These are phyloP conservation scores for Molorchus minor DNA, from an alignment of 2,888 invertebrate species.

Conservation along the genomic window DNA sequence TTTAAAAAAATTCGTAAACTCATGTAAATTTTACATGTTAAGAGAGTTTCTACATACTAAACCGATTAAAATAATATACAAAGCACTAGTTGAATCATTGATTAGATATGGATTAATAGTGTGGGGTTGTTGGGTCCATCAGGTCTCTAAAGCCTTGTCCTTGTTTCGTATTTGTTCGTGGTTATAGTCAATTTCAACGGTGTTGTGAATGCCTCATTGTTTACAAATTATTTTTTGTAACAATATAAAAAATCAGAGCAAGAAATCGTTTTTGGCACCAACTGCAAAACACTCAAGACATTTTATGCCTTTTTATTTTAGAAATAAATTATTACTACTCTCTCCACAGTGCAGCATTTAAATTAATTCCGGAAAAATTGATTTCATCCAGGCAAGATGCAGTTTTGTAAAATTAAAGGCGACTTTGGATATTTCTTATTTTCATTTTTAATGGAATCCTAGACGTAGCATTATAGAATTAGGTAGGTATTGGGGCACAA, in stretches of 20 bases:
- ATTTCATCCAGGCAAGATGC: conserved; percentile 3
- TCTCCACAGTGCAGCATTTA: not conserved
- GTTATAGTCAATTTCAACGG: no score
- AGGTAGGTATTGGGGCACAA: conserved; percentile 35
- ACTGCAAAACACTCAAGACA: not conserved
- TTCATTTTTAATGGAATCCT: conserved; percentile 20
- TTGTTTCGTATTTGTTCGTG: no score
- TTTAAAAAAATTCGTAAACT: no score
- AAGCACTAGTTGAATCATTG: no score
- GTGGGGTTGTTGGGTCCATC: no score
- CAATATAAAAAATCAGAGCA: not conserved
- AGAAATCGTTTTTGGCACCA: not conserved
- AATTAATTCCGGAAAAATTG: conserved; percentile 2
- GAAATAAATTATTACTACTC: not conserved
- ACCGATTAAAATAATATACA: no score
- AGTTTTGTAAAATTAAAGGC: conserved; percentile 17
- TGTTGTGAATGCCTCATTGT: not conserved
- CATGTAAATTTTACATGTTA: no score
- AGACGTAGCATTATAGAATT: conserved; percentile 40
- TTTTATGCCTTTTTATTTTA: not conserved
- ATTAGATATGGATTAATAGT: no score
- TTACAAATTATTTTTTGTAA: not conserved
- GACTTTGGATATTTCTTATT: conserved; percentile 3
- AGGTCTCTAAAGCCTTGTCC: no score
- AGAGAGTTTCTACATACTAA: no score